These are phyloP conservation scores for Helleia helle DNA, from an alignment of 2,888 invertebrate species.

Conservation along the genomic window DNA sequence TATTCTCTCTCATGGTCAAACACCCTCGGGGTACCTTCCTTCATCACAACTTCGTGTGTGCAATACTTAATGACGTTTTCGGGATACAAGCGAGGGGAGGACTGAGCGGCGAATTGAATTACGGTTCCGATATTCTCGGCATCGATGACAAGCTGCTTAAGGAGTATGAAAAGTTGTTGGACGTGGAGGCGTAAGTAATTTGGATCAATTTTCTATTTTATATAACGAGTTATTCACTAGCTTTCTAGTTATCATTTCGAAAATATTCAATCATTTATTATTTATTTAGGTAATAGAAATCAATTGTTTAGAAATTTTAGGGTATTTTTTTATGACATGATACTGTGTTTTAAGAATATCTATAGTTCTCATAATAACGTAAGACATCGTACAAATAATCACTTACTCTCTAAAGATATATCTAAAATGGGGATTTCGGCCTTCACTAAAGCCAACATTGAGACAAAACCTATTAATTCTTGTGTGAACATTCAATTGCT, in stretches of 20 bases:
- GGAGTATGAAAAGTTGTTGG: constrained; percentile 79
- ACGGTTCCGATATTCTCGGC: constrained; percentile 88
- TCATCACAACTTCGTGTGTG: constrained; percentile 91
- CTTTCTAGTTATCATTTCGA: too few relatives aligned
- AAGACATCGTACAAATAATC: too few relatives aligned
- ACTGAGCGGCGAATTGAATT: constrained; percentile 86
- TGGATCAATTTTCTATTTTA: too few relatives aligned
- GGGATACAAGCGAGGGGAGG: constrained; percentile 91
- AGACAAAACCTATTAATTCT: not conserved
- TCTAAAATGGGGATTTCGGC: not conserved
- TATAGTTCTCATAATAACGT: too few relatives aligned
- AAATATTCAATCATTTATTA: too few relatives aligned
- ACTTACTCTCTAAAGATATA: too few relatives aligned
- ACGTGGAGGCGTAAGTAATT: constrained; percentile 57
- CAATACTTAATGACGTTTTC: constrained; percentile 91
- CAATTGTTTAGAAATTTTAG: too few relatives aligned
- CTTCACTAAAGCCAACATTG: not conserved
- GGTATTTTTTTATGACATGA: too few relatives aligned
- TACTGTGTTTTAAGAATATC: too few relatives aligned
- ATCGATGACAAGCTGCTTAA: constrained; percentile 84
- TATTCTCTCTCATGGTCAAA: constrained; percentile 89
- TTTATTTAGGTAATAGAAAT: too few relatives aligned
- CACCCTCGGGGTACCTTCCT: constrained; percentile 87
- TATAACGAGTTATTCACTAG: too few relatives aligned
- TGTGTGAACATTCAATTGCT: not conserved